Base-by-base conservation (phyloP, 1,140 invertebrate species). In the Polypedilum pembai region DNA sequence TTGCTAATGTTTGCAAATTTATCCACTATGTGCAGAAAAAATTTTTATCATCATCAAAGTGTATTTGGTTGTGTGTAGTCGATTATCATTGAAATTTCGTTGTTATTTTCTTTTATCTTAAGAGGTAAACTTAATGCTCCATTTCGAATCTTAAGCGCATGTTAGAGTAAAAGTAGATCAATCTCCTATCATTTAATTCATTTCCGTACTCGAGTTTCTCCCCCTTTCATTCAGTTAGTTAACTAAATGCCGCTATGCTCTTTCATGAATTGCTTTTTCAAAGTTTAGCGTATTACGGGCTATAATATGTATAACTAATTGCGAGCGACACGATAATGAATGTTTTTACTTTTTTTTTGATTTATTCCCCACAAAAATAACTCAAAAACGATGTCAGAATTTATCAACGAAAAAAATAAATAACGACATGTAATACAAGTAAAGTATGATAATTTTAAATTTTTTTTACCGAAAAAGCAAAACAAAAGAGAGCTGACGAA, bases 241-340 rank as follows among this genome's bases (percentile, higher is more conserved):
- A 56, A n/a, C 12, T 33, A 33, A 33, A 33, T 33, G 24, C 24
- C 24, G 24, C 24, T 33, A 33, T 33, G 24, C 24, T 33, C 24
- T 33, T 5, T 33, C 24, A 33, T 33, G 24, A 33, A 33, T 33
- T 33, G 5, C 24, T 3, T 33, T 56, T n/a, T 56, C 10, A n/a
- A 56, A 56, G 45, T 56, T 33, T 33, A 33, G 24, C 24, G 24
- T 5, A 33, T 33, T 33, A 3, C 24, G 45, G n/a, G 12, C 45
- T 4, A 56, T 56, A 56, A 56, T 56, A 56, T 56, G 4, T 56
- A n/a, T 56, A 56, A 56, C 45, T 56, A 56, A 56, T 56, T 56
- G 7, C 12, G n/a, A n/a, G 8, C 45, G 12, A 56, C 45, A 56
- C 45, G 45, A 56, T 56, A 56, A 56, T 56, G 45, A 56, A 56